Evolutionary conservation across 2,797 vertebrate genomes (phyloP).

Genomic region (Malacoraja senta): DNA sequence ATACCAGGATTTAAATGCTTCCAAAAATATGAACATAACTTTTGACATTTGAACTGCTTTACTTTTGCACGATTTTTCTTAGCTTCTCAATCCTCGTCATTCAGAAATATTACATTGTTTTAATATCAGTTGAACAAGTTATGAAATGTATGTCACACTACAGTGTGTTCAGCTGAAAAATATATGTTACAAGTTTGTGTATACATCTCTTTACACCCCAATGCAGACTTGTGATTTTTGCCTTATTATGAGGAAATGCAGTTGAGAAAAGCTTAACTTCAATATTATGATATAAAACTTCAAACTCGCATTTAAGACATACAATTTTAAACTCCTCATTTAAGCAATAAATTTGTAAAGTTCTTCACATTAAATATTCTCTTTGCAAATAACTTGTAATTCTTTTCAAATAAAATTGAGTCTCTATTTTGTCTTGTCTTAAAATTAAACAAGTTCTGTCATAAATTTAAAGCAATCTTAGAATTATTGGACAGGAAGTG

Average conservation of each 20-base stretch:
- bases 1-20: not conserved
- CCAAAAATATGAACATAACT: not conserved
- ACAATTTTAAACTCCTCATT: not conserved
- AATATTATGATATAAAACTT: not conserved
- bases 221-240: not conserved
- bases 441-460: not conserved
- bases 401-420: not conserved
- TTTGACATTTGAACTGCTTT: not conserved
- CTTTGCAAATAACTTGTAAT: not conserved
- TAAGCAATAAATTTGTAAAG: not conserved
- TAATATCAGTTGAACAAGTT: not conserved
- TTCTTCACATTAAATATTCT: not conserved
- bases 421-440: not conserved
- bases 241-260: not conserved
- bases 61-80: not conserved
- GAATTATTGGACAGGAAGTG: not conserved
- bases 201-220: not conserved
- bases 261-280: not conserved
- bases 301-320: too few species aligned
- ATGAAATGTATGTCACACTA: not conserved
- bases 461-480: not conserved
- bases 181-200: not conserved
- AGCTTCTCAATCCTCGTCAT: not conserved
- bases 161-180: not conserved
- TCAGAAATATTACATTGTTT: slow-evolving; percentile 4